Conservation (phyloP, 2,113 vertebrate species). For the Hystrix cristata region DNA sequence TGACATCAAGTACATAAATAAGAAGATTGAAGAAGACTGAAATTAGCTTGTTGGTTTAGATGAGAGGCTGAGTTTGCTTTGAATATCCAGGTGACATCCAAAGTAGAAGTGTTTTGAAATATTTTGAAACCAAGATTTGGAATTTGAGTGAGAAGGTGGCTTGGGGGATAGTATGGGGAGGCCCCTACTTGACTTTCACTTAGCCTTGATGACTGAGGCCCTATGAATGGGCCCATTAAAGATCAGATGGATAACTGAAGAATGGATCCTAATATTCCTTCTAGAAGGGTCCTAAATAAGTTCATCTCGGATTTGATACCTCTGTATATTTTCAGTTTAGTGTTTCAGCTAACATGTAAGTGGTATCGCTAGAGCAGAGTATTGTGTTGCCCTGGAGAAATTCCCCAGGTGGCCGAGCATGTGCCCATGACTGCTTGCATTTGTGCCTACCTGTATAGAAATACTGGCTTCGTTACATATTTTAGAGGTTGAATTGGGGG, state of each 20-base stretch:
- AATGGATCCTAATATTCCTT: background rate
- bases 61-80: conserved; percentile 14
- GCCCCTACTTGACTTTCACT: background rate
- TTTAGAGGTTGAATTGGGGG: background rate
- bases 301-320: background rate
- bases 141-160: background rate
- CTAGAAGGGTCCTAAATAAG: background rate
- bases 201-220: background rate
- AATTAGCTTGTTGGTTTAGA: background rate
- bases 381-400: background rate
- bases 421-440: too few species aligned
- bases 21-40: background rate
- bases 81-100: background rate
- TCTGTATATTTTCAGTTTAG: background rate
- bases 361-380: background rate
- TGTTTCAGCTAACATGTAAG: conserved; percentile 16
- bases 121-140: conserved; percentile 23
- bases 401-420: background rate
- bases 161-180: background rate
- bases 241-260: background rate
- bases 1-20: background rate
- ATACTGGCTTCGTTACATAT: background rate
- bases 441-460: background rate
- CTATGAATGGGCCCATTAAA: background rate
- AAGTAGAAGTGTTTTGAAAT: conserved; percentile 41